Percentiles rank a stretch among this genome's conserved stretches.
phyloP scores from a whole-genome alignment of 2,888 invertebrate species.

The Xestoiulus laeticollis region DNA sequence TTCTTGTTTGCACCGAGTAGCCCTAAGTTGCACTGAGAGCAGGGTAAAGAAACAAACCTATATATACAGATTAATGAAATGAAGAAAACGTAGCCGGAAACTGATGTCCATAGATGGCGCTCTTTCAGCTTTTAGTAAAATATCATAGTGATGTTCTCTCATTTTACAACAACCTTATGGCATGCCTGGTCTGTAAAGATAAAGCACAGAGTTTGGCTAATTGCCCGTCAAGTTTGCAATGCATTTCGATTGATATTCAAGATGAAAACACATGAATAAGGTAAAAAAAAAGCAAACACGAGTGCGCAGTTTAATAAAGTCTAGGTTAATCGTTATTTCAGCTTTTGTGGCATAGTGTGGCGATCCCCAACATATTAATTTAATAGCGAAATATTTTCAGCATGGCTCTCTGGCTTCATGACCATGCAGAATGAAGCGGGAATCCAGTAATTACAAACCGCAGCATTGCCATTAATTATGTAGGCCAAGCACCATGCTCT shows the following conservation, averaged over 20 bases:
- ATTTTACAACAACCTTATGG: too few species aligned
- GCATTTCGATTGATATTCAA: background rate
- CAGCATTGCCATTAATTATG: slow-evolving; percentile 16
- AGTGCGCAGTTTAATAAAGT: background rate
- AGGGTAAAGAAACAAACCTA: too few species aligned
- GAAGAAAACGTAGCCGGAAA: too few species aligned
- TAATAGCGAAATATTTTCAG: background rate
- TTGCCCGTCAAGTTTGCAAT: background rate
- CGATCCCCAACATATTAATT: background rate
- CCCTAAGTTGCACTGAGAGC: too few species aligned
- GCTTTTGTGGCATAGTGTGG: background rate
- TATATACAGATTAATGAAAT: too few species aligned
- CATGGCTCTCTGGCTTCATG: background rate
- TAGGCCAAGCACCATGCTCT: background rate
- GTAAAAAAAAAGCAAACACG: background rate
- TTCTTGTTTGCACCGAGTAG: too few species aligned
- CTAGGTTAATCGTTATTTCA: background rate
- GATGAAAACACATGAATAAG: background rate
- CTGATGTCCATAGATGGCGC: too few species aligned
- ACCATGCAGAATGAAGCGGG: slow-evolving; percentile 16
- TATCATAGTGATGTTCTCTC: too few species aligned
- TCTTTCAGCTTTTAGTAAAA: too few species aligned
- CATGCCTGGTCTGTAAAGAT: too few species aligned
- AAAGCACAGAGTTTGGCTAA: background rate
- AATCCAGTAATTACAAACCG: slow-evolving; percentile 22